A percentile compares a stretch with the other conserved stretches of the same genome.
Evolutionary conservation across 2,888 invertebrate species (phyloP).

Genomic region (Limnephilus auricula): DNA sequence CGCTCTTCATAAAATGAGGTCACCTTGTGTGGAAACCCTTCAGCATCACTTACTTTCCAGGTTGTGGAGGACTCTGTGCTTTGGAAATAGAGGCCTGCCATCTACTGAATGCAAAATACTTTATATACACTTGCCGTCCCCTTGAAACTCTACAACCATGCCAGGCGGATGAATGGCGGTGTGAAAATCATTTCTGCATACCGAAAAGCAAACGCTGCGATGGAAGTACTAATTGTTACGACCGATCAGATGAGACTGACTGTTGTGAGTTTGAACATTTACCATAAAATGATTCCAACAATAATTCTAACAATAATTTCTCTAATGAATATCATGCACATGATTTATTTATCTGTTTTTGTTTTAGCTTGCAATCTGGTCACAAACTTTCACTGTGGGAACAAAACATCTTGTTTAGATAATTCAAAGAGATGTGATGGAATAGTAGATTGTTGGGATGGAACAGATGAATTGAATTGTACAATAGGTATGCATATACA

Average conservation of each 20-base stretch:
- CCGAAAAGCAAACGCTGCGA: conserved; percentile 82
- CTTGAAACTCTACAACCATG: conserved; percentile 79
- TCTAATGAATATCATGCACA: background rate
- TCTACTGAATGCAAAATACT: conserved; percentile 76
- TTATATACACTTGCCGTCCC: conserved; percentile 78
- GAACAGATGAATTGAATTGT: conserved; percentile 85
- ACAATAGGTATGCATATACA: conserved; percentile 76
- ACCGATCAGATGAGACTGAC: conserved; percentile 85
- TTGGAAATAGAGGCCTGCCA: conserved; percentile 82
- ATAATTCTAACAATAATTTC: background rate
- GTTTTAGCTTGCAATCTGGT: conserved; percentile 81
- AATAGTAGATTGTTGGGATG: conserved; percentile 88
- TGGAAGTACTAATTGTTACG: conserved; percentile 85
- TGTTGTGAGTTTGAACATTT: conserved; percentile 78
- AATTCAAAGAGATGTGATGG: conserved; percentile 84
- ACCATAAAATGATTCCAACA: background rate
- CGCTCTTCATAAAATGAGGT: too few species aligned
- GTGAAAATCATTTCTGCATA: conserved; percentile 85
- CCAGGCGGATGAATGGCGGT: conserved; percentile 82
- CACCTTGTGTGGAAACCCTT: conserved; percentile 65
- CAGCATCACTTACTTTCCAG: conserved; percentile 68
- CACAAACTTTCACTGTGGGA: conserved; percentile 85
- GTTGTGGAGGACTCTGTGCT: conserved; percentile 82
- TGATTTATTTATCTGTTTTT: conserved; percentile 40
- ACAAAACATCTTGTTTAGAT: conserved; percentile 85